Conservation (phyloP, 2,797 vertebrate species). For the Tadarida brasiliensis region DNA sequence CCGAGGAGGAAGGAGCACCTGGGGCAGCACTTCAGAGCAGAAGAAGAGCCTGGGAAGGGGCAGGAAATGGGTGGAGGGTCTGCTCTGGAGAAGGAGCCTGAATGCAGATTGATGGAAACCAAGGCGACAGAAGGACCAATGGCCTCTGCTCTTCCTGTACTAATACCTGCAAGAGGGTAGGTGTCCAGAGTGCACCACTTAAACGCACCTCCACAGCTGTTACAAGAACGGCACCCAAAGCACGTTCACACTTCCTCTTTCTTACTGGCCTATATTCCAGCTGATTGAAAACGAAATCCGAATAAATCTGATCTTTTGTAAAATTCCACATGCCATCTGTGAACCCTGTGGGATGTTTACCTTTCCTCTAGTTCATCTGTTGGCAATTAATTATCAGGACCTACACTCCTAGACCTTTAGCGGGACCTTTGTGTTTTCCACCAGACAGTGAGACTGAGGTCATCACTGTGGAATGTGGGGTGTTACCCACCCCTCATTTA, state of each 20-base stretch:
- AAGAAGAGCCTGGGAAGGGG: neutral
- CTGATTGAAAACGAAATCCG: neutral
- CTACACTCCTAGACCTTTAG: neutral
- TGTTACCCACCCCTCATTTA: neutral
- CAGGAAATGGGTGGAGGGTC: neutral
- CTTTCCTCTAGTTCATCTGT: neutral
- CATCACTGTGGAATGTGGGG: neutral
- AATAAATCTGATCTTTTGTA: neutral
- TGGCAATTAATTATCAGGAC: neutral
- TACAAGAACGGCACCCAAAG: neutral
- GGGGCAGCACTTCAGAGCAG: neutral
- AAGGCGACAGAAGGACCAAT: neutral
- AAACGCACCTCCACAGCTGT: neutral
- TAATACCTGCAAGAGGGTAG: neutral
- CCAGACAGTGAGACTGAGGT: neutral
- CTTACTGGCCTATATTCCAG: neutral
- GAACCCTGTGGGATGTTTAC: neutral
- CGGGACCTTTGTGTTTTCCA: neutral
- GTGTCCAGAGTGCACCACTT: neutral
- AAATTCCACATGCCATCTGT: neutral
- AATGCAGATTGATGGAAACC: neutral
- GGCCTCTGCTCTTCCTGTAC: no score
- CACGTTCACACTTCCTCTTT: neutral
- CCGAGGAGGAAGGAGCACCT: neutral
- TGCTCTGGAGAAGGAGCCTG: neutral